A percentile compares a stretch with the other conserved stretches of the same genome.
These are phyloP conservation scores for Ellobius talpinus DNA, from an alignment of 2,113 vertebrate species.

Conservation along the genomic window DNA sequence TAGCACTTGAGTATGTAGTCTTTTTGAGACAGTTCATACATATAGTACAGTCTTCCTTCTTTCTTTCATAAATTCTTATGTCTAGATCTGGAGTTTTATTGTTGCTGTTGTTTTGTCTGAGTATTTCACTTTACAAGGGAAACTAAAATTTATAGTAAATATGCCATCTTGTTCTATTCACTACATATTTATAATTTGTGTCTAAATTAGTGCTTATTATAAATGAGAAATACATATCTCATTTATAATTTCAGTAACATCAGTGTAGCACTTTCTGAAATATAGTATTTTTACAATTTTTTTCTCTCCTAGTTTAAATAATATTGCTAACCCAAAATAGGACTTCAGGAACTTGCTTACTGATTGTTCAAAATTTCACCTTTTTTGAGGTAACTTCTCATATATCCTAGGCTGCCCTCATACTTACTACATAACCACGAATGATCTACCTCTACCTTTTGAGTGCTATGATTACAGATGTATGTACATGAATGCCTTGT, in stretches of 20 bases:
- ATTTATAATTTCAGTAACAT: constrained; percentile 43
- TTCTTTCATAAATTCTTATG: constrained; percentile 17
- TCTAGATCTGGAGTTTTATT: constrained; percentile 28
- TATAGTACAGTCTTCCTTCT: neutral
- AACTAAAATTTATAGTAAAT: constrained; percentile 33
- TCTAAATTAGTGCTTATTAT: no score
- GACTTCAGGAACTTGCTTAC: constrained; percentile 43
- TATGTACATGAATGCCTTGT: neutral
- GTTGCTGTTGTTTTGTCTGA: constrained; percentile 31
- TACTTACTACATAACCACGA: neutral
- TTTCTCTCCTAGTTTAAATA: constrained; percentile 8
- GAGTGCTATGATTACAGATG: neutral
- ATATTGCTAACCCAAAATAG: constrained; percentile 31
- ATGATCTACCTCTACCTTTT: neutral
- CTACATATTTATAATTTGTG: neutral
- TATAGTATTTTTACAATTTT: neutral
- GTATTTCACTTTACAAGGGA: constrained; percentile 24
- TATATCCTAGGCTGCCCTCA: neutral
- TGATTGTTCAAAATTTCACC: constrained; percentile 45
- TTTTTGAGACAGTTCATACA: neutral
- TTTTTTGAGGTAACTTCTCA: neutral
- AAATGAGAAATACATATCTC: neutral
- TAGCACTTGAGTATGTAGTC: no score
- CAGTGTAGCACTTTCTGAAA: constrained; percentile 43
- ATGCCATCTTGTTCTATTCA: constrained; percentile 22